Evolutionary conservation across 2,797 vertebrate genomes (phyloP).

Genomic region (Phrynocephalus vlangalii): DNA sequence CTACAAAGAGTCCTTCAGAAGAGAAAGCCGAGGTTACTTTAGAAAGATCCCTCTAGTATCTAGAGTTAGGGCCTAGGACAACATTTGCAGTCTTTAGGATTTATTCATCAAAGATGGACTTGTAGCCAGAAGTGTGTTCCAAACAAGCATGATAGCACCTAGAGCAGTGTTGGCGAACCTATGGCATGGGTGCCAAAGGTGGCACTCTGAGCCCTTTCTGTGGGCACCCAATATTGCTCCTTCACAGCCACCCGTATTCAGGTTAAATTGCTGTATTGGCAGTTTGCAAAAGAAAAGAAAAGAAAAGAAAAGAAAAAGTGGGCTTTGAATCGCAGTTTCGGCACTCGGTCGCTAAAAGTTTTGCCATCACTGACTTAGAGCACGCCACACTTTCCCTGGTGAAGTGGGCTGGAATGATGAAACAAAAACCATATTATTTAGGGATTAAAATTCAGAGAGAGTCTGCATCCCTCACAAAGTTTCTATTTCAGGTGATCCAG

Average conservation of each 20-base stretch:
- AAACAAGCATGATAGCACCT: not conserved
- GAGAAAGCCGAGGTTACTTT: not conserved
- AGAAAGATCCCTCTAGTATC: not conserved
- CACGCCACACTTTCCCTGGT: not conserved
- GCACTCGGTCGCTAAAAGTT: too few relatives aligned
- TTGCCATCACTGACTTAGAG: too few relatives aligned
- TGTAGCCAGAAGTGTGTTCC: not conserved
- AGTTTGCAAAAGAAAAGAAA: too few relatives aligned
- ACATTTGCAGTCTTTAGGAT: not conserved
- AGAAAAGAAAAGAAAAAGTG: too few relatives aligned
- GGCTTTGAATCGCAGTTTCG: too few relatives aligned
- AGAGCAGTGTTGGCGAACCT: too few relatives aligned
- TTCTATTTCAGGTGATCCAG: not conserved
- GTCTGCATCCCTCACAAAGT: not conserved
- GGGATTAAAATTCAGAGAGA: not conserved
- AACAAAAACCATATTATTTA: not conserved
- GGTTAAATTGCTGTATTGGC: too few relatives aligned
- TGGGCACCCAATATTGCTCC: too few relatives aligned
- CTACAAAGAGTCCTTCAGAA: not conserved
- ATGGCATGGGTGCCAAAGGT: too few relatives aligned
- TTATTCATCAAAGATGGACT: not conserved
- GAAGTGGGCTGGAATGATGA: not conserved
- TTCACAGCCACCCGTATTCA: too few relatives aligned
- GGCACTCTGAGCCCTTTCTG: too few relatives aligned
- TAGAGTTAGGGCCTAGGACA: not conserved